Percentiles rank a stretch among this genome's conserved stretches.
These are phyloP conservation scores for Psittacula cyanocephala DNA, from an alignment of 2,113 vertebrate species.

Conservation along the genomic window DNA sequence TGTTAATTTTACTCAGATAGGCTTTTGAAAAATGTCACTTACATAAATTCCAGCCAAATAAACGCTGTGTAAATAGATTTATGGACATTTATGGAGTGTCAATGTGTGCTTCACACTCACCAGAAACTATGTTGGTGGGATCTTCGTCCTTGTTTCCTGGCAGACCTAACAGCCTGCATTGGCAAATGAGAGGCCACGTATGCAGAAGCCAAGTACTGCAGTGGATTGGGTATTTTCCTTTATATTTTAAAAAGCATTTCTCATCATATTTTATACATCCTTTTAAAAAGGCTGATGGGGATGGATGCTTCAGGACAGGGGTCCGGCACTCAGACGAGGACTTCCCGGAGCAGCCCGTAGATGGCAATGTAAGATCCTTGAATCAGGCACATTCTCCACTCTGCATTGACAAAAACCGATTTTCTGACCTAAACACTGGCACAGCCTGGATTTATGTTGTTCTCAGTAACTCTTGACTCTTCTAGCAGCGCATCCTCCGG, in stretches of 20 bases:
- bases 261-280: rapidly evolving
- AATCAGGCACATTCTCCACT: rapidly evolving
- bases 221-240: not conserved
- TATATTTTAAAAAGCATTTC: not conserved
- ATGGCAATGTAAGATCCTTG: constrained; percentile 41
- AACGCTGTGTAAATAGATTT: not conserved
- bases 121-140: not conserved
- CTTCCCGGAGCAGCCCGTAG: constrained; percentile 14
- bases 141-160: not conserved
- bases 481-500: not conserved
- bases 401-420: rapidly evolving
- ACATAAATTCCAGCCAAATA: not conserved
- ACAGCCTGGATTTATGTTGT: rapidly evolving
- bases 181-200: rapidly evolving
- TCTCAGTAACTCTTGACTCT: not conserved
- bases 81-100: not conserved
- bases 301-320: rapidly evolving
- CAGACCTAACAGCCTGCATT: not conserved
- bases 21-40: not conserved
- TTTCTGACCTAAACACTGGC: rapidly evolving
- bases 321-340: rapidly evolving
- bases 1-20: not conserved
- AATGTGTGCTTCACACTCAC: not conserved
- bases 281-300: rapidly evolving
- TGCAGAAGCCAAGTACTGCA: not conserved